Evolutionary conservation across 2,797 vertebrate genomes (phyloP).

Genomic region (Hyperoplus lanceolatus): DNA sequence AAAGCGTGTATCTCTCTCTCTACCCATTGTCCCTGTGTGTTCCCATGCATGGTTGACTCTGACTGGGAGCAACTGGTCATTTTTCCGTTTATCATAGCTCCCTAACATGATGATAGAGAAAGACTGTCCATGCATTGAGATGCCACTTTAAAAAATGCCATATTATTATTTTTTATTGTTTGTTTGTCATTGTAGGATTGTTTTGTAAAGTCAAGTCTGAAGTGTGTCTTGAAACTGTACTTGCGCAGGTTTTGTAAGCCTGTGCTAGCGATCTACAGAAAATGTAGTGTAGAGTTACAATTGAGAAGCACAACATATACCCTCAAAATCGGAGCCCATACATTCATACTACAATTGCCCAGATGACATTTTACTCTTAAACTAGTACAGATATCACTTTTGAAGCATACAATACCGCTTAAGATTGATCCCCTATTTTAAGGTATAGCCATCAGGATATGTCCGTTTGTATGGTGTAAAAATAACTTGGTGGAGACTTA

Average conservation of each 20-base stretch:
- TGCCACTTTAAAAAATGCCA: neutral
- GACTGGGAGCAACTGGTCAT: constrained; percentile 60
- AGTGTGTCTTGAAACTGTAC: neutral
- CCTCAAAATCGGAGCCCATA: neutral
- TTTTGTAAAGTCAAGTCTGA: neutral
- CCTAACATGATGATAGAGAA: constrained; percentile 47
- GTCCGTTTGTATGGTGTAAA: neutral
- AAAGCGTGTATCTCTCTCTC: constrained; percentile 43
- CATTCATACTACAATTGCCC: neutral
- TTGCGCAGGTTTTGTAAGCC: neutral
- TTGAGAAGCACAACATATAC: neutral
- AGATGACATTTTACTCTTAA: neutral
- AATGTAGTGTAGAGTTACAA: neutral
- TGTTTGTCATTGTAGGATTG: constrained; percentile 1
- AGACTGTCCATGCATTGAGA: neutral
- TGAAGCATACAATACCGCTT: neutral
- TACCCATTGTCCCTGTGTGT: constrained; percentile 24
- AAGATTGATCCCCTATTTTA: neutral
- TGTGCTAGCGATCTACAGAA: neutral
- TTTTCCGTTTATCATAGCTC: constrained; percentile 46
- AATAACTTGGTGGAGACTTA: neutral
- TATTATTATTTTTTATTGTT: no score
- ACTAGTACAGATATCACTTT: neutral
- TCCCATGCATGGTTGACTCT: constrained; percentile 33
- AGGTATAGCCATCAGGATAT: neutral